These are phyloP conservation scores for Bambusicola thoracicus DNA, from an alignment of 2,113 vertebrate species.

Conservation along the genomic window DNA sequence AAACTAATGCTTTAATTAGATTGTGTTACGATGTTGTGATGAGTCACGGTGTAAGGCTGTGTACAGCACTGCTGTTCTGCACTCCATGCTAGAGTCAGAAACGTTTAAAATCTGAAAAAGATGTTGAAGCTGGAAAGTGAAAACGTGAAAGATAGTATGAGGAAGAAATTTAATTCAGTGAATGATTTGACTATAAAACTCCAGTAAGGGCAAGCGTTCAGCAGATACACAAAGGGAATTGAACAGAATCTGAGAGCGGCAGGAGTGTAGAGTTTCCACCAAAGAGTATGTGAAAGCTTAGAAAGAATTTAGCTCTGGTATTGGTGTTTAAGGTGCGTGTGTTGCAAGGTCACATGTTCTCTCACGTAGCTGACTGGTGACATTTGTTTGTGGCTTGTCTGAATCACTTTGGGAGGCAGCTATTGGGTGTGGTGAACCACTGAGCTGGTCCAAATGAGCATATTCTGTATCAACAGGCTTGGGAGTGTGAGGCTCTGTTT, in stretches of 20 bases:
- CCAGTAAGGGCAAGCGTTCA: neutral
- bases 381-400: neutral
- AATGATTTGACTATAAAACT: neutral
- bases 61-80: neutral
- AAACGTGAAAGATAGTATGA: neutral
- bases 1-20: neutral
- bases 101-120: neutral
- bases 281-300: neutral
- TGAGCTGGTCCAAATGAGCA: neutral
- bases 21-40: neutral
- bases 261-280: neutral
- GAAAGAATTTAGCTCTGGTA: neutral
- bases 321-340: neutral
- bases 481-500: neutral
- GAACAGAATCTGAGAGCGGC: neutral
- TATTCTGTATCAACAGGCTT: neutral
- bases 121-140: neutral
- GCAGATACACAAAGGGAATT: neutral
- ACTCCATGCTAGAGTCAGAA: neutral
- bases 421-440: neutral
- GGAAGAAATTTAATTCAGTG: neutral
- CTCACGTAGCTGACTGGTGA: neutral
- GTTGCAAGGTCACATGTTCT: accelerated
- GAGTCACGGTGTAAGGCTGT: neutral
- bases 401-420: neutral